Conservation (phyloP, 2,113 vertebrate species). For the Turdus rufiventris region DNA sequence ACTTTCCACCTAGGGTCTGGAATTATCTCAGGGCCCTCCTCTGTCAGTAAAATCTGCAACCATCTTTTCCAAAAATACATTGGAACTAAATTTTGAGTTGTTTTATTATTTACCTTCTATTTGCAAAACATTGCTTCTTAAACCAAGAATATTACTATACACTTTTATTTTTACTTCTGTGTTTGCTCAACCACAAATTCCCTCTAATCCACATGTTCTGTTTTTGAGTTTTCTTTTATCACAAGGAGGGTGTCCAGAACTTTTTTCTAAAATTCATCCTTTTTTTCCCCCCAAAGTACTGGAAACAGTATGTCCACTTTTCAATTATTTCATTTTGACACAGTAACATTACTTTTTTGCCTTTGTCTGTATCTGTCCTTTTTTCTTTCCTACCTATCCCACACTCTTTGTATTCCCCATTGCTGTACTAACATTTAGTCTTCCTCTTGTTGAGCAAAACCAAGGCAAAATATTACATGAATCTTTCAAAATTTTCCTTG, state of each 20-base stretch:
- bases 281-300: neutral
- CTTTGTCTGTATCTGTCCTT: neutral
- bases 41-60: neutral
- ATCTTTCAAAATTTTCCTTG: slow-evolving; percentile 22
- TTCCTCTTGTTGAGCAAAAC: neutral
- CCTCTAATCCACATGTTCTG: neutral
- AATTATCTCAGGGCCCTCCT: neutral
- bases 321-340: neutral
- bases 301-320: neutral
- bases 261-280: neutral
- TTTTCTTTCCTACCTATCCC: neutral
- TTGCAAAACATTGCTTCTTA: neutral
- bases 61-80: neutral
- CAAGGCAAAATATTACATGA: neutral
- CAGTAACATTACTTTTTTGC: neutral
- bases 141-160: neutral
- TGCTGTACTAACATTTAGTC: neutral
- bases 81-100: neutral
- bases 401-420: neutral
- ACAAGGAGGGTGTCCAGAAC: neutral
- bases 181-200: neutral
- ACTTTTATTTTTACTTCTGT: neutral
- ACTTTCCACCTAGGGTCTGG: neutral
- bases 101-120: neutral
- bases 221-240: neutral